Conservation (phyloP, 2,113 vertebrate genomes). For the Oceanodroma tethys region DNA sequence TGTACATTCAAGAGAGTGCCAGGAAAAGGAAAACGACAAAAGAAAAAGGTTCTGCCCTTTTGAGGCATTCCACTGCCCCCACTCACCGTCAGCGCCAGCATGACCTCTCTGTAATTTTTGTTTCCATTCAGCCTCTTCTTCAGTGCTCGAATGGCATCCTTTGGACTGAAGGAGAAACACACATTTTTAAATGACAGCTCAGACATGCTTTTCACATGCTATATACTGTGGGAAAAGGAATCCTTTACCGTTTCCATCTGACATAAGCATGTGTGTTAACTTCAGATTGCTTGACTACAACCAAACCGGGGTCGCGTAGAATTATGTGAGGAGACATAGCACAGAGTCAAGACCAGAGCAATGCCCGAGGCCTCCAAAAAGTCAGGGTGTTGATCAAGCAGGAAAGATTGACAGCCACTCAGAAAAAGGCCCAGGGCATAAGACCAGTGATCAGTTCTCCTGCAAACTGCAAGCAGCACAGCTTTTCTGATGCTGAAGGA, state of each 20-base stretch:
- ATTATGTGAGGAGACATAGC: neutral
- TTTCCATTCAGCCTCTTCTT: constrained; percentile 97
- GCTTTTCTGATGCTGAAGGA: neutral
- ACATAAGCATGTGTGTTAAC: neutral
- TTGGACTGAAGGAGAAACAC: constrained; percentile 80
- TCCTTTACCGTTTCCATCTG: neutral
- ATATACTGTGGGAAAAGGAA: neutral
- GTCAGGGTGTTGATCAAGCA: neutral
- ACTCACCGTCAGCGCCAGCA: constrained; percentile 95
- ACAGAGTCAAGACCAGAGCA: neutral
- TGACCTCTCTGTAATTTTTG: constrained; percentile 96
- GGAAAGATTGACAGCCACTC: neutral
- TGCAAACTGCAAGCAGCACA: neutral
- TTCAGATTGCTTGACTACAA: neutral
- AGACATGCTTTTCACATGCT: neutral
- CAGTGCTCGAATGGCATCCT: constrained; percentile 93
- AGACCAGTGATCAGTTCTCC: neutral
- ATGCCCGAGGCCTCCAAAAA: neutral
- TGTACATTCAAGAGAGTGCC: neutral
- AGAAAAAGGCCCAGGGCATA: neutral
- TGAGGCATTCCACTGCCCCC: neutral
- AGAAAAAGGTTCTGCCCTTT: constrained; percentile 14
- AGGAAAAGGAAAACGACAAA: constrained; percentile 18
- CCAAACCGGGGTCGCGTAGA: neutral
- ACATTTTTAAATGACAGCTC: neutral